phyloP scores from a whole-genome alignment of 2,888 invertebrate species.

The Sinotaia quadrata region DNA sequence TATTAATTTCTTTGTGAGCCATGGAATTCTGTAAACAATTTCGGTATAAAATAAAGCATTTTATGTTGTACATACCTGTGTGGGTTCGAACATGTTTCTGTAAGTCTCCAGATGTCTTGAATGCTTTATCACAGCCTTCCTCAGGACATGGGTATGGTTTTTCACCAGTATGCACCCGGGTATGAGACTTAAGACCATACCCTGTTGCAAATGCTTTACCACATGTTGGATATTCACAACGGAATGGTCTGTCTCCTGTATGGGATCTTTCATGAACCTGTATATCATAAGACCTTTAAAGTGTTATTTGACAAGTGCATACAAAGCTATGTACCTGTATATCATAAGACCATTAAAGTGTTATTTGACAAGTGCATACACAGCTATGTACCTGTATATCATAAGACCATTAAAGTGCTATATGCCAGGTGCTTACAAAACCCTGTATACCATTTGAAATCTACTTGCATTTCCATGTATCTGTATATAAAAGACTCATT shows the following conservation, averaged over 20 bases:
- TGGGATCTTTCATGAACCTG: constrained; percentile 73
- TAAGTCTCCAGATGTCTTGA: constrained; percentile 78
- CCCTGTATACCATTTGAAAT: too few species aligned
- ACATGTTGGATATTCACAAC: constrained; percentile 70
- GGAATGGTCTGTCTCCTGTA: constrained; percentile 73
- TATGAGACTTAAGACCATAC: constrained; percentile 76
- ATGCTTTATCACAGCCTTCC: constrained; percentile 75
- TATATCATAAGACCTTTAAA: neutral
- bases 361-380: too few species aligned
- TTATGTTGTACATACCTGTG: constrained; percentile 72
- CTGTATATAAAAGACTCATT: too few species aligned
- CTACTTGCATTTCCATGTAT: too few species aligned
- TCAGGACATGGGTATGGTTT: constrained; percentile 76
- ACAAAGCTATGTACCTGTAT: constrained; percentile 72
- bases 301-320: too few species aligned
- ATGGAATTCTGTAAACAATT: too few species aligned
- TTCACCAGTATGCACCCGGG: constrained; percentile 77
- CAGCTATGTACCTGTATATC: constrained; percentile 70
- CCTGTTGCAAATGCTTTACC: constrained; percentile 73
- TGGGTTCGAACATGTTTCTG: constrained; percentile 78
- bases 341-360: too few species aligned
- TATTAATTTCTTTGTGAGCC: too few species aligned
- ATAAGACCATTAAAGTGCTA: too few species aligned
- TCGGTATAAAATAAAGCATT: neutral
- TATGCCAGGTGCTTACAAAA: too few species aligned